A percentile compares a stretch with the other conserved stretches of the same genome.
These are phyloP conservation scores for Pseudanteris insignis DNA, from an alignment of 2,888 invertebrate species.

Conservation along the genomic window DNA sequence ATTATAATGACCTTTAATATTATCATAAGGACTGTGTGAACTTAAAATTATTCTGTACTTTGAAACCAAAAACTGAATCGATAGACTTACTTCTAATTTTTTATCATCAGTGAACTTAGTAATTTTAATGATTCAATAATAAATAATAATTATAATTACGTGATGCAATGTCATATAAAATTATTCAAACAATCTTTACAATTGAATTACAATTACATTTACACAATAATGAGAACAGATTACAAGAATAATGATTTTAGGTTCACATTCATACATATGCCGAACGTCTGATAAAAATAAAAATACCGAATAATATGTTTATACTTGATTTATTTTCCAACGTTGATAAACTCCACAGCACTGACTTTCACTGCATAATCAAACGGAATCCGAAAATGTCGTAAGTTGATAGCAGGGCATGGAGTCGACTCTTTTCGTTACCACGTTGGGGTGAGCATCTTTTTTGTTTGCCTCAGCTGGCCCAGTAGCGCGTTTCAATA, in stretches of 20 bases:
- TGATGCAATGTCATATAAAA: too few relatives aligned
- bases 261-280: slow-evolving; percentile 1
- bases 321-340: slow-evolving; percentile 12
- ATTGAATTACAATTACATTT: too few relatives aligned
- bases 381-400: slow-evolving; percentile 3
- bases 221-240: too few relatives aligned
- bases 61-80: too few relatives aligned
- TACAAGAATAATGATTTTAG: slow-evolving; percentile 13
- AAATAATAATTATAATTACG: too few relatives aligned
- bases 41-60: too few relatives aligned
- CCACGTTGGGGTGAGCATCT: background rate
- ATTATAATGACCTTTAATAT: too few relatives aligned
- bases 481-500: slow-evolving; percentile 11
- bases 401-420: background rate
- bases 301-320: slow-evolving; percentile 14
- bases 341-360: slow-evolving; percentile 6
- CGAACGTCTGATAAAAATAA: background rate
- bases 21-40: too few relatives aligned
- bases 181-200: too few relatives aligned
- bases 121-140: too few relatives aligned
- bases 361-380: slow-evolving; percentile 6
- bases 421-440: slow-evolving; percentile 21
- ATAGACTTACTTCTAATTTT: too few relatives aligned
- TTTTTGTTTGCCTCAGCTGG: slow-evolving; percentile 11
- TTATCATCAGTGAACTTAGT: too few relatives aligned